Base-by-base conservation (phyloP, 2,888 invertebrate species). In the Nebria brevicollis region DNA sequence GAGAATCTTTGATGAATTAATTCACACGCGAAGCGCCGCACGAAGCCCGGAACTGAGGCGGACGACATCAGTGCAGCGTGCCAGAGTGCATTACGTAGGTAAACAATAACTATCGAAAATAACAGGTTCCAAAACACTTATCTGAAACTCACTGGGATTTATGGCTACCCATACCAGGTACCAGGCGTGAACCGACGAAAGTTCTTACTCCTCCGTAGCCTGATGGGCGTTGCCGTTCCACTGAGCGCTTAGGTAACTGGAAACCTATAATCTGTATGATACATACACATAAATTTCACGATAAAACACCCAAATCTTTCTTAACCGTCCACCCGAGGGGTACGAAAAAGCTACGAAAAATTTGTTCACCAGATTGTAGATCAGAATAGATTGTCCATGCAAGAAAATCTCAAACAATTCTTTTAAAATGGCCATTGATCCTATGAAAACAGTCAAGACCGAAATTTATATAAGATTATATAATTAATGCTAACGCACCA, bases 61-160 rank as follows among this genome's bases (percentile, higher is more conserved):
- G 34, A 42, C 43, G 42, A 42, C 25, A 74, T 64, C 43, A 66
- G 26, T 65, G 79, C 25, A 79, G 66, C 74, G 72, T 68, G 20
- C 25, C 66, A 41, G 74, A 74, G 73, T 79, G 74, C 79, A 79
- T 79, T 79, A 79, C 74, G 68, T 74, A 79, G 79, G 79, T 79
- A 79, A 79, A 79, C 79, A 80, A 80, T 80, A 80, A 80, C 80
- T 80, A 80, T 66, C 80, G 54, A 72, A 80, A 80, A 80, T 80
- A 80, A 80, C 72, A 80, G 75, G 79, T 80, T 80, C 75, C 80
- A 80, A 80, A 77, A 75, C 80, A 75, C 80, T 80, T 80, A 80
- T 80, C 80, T 80, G 64, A 75, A 80, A 75, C 80, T 80, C 70
- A 75, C 25, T 54, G 74, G 20, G 75, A 80, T 80, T 80, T 80